Evolutionary conservation across 2,113 vertebrate species (phyloP), one percentile per base, ranked within the genome.

Genomic region (Callopanchax toddi): DNA sequence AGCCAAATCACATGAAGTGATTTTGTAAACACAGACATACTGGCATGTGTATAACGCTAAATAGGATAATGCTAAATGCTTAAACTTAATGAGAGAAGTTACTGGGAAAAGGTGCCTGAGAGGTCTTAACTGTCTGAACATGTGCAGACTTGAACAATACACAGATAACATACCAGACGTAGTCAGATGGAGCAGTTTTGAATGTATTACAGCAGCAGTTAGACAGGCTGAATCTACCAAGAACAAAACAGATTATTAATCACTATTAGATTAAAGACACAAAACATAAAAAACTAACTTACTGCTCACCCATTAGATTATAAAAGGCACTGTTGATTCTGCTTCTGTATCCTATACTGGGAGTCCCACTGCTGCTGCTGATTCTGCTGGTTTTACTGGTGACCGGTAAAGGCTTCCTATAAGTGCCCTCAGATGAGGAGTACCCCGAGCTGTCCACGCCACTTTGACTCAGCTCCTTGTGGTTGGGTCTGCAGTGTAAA

Each of bases 391-490:
- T 22, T 22, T 42, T 32, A 22, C 11, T 34, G 59, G 37, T 9
- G 26, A 22, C 3, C 0, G 46, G 17, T 3, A 52, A 2, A 15
- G 73, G 36, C 32, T 55, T 81, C 46, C n/a, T 66, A 56, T 44
- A 71, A 0, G 46, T 37, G 1, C 82, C 87, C 66, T 90, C 90
- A 1, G 86, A 89, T 10, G 90, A 90, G 0, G 89, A 91, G 75
- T 91, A 91, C 29, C 90, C 90, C 0, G 90, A 91, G 72, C 89
- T 90, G 72, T 89, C 89, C 25, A 85, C 21, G 0, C 57, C 48
- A 11, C 58, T 76, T 48, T 73, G 80, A 54, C 25, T 49, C n/a
- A 5, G 57, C 39, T 76, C 53, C 36, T 86, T 71, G 50, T 25
- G 43, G 36, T 51, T 12, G 7, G 74, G 64, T 43, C 51, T 50